Evolutionary conservation across 2,888 invertebrate genomes (phyloP).

Genomic region (Bruchidius siliquastri): DNA sequence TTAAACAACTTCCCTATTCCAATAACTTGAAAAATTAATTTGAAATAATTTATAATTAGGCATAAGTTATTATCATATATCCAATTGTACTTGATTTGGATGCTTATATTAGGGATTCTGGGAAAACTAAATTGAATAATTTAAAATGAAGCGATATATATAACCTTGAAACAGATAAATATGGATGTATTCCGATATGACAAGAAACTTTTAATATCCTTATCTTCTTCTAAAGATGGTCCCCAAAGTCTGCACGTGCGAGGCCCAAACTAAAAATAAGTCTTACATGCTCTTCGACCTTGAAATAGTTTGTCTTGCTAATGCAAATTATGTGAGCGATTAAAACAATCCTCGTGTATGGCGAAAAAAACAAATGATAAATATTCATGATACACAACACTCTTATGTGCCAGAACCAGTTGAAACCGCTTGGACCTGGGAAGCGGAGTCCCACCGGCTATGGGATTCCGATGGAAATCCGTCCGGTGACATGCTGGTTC

Average conservation of each 20-base stretch:
- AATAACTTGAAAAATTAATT: no score
- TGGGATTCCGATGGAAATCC: neutral
- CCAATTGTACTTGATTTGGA: no score
- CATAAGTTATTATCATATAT: no score
- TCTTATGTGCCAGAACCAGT: neutral
- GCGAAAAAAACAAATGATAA: neutral
- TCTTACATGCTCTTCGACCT: neutral
- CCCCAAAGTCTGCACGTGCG: neutral
- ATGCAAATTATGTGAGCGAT: neutral
- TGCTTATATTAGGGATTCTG: no score
- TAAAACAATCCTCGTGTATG: neutral
- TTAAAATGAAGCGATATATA: no score
- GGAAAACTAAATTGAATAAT: no score
- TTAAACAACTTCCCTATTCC: no score
- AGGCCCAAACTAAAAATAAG: neutral
- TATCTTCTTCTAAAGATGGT: no score
- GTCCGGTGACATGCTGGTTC: neutral
- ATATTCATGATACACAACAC: neutral
- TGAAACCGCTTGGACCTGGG: neutral
- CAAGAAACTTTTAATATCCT: no score
- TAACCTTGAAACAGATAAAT: no score
- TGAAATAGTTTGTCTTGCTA: neutral
- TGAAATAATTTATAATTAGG: no score
- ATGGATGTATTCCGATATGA: no score
- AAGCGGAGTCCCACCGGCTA: neutral